Conservation (phyloP, 2,113 vertebrate species). For the Semicossyphus pulcher region DNA sequence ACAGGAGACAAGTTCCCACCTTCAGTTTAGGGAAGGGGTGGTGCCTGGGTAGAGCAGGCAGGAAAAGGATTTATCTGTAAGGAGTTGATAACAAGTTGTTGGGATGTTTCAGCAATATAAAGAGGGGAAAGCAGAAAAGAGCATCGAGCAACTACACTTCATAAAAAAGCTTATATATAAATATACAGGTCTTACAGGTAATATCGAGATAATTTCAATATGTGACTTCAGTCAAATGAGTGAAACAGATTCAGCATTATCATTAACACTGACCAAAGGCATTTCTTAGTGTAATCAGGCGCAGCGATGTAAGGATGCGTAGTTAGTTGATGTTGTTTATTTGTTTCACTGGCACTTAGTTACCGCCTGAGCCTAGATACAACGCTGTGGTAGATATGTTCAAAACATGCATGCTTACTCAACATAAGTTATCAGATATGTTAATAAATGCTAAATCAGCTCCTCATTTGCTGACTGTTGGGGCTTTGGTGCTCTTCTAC, state of each 20-base stretch:
- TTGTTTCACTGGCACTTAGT: background rate
- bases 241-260: constrained; percentile 20
- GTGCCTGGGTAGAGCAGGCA: too few species aligned
- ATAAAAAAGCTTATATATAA: too few species aligned
- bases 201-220: background rate
- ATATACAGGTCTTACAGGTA: too few species aligned
- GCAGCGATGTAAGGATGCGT: background rate
- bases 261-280: constrained; percentile 16
- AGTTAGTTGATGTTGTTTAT: background rate
- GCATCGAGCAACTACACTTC: too few species aligned
- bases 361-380: background rate
- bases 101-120: too few species aligned
- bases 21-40: too few species aligned
- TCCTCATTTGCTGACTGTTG: constrained; percentile 34
- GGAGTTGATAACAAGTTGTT: too few species aligned
- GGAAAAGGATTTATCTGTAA: too few species aligned
- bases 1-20: too few species aligned
- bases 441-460: constrained; percentile 14
- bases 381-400: background rate
- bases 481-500: constrained; percentile 61
- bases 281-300: constrained; percentile 13
- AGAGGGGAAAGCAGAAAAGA: background rate
- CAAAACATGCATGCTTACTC: background rate
- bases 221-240: constrained; percentile 3
- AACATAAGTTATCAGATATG: constrained; percentile 3